Evolutionary conservation across 2,797 vertebrate genomes (phyloP), one percentile per base, ranked within the genome.

Genomic region (Sebastes kiyomatsui): DNA sequence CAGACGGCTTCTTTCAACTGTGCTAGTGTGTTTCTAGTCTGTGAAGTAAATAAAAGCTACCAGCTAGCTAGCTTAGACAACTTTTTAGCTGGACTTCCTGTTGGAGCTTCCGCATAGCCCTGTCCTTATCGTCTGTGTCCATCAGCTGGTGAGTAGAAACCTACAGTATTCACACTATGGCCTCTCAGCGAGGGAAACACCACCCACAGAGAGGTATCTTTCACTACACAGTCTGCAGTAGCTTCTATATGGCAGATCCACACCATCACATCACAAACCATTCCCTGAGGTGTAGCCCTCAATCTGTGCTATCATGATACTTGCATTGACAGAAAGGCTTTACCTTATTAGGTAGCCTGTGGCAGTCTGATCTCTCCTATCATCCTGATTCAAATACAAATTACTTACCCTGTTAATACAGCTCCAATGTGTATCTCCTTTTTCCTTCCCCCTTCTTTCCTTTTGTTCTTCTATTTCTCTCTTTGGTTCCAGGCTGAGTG

Each of bases 51-150:
- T 23, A n/a, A 38, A 61, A n/a, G 28, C 52, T 3, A 1, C 33
- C 28, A 20, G 54, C 82, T 33, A 14, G 35, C 42, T 54, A 79
- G 76, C 83, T 38, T 14, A 42, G 32, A 28, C 74, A 89, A 90
- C 90, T 89, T 85, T 85, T 81, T 12, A 12, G 70, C 87, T 69
- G 46, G 78, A 93, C 95, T 95, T 96, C 96, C 95, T 94, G 93
- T 87, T 25, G 7, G 49, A 78, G 86, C 91, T 95, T 95, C 95
- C 93, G 94, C 94, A 92, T 96, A 72, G 83, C 75, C 12, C 75
- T n/a, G 16, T 46, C 54, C 78, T 81, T 88, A 90, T 92, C 85
- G 16, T 58, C 35, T 20, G 35, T 67, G 7, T 56, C 33, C 75
- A 80, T 86, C 87, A 82, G 78, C 81, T 78, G 83, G 2, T 42